Evolutionary conservation across 2,797 vertebrate genomes (phyloP).

Genomic region (Melanitta fusca): DNA sequence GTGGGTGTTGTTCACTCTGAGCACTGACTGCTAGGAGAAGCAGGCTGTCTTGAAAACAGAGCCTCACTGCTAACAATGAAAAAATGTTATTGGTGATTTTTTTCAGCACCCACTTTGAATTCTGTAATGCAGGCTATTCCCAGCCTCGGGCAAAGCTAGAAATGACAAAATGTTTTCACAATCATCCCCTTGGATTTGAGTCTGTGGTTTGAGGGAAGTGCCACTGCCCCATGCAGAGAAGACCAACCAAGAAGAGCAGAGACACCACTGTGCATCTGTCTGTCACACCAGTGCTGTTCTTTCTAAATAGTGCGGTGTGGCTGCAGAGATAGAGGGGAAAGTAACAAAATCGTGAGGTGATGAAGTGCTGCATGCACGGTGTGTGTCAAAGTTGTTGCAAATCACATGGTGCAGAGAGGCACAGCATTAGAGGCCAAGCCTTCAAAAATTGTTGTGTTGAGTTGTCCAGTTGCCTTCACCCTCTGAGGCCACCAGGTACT

Average conservation of each 20-base stretch:
- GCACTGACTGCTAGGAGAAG: neutral
- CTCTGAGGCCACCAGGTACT: neutral
- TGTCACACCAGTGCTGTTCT: fast-evolving
- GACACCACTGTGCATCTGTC: fast-evolving
- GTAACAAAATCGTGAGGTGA: neutral
- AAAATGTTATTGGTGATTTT: neutral
- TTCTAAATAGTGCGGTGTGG: fast-evolving
- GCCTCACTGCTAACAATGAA: neutral
- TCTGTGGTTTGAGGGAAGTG: neutral
- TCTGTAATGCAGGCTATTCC: neutral
- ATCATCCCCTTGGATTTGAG: neutral
- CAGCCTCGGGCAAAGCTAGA: neutral
- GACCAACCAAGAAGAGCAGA: neutral
- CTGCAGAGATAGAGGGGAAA: neutral
- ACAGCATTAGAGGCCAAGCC: neutral
- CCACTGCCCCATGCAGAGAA: neutral
- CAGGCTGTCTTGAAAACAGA: neutral
- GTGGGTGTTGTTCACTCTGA: neutral
- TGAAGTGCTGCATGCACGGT: neutral
- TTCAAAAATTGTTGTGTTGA: neutral
- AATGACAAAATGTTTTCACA: conserved; percentile 12
- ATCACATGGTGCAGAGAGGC: fast-evolving
- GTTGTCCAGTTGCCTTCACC: neutral
- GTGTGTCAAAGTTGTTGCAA: neutral
- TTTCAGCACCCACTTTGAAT: neutral